These are phyloP conservation scores for Carassius carassius DNA, from an alignment of 2,113 vertebrate species.

Conservation along the genomic window DNA sequence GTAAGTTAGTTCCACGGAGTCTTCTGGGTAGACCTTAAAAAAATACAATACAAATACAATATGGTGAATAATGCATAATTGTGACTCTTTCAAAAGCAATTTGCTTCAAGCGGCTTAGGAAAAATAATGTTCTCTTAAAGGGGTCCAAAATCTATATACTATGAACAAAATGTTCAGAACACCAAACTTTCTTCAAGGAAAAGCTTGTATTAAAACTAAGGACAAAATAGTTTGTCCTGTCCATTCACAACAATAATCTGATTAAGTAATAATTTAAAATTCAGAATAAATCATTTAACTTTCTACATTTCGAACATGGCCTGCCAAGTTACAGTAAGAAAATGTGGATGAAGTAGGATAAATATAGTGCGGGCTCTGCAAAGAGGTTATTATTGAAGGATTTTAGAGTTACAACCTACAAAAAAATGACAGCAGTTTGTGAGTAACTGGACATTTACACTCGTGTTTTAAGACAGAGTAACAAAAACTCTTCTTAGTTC, in stretches of 20 bases:
- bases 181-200: neutral
- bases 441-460: neutral
- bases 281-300: neutral
- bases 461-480: neutral
- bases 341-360: neutral
- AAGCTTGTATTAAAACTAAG: neutral
- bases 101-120: neutral
- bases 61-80: neutral
- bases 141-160: neutral
- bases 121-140: neutral
- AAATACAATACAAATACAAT: neutral
- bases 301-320: neutral
- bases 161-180: neutral
- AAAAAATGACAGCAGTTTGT: neutral
- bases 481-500: too few species aligned
- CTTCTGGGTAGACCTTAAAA: constrained; percentile 83
- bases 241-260: neutral
- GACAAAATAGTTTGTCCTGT: neutral
- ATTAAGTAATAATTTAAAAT: neutral
- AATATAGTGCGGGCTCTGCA: neutral
- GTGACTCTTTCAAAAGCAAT: neutral
- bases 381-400: neutral
- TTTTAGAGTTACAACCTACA: neutral
- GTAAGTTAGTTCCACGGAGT: constrained; percentile 84
- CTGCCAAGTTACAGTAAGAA: neutral